Base-by-base conservation (phyloP, 2,888 invertebrate genomes). In the Dysmachus trigonus region DNA sequence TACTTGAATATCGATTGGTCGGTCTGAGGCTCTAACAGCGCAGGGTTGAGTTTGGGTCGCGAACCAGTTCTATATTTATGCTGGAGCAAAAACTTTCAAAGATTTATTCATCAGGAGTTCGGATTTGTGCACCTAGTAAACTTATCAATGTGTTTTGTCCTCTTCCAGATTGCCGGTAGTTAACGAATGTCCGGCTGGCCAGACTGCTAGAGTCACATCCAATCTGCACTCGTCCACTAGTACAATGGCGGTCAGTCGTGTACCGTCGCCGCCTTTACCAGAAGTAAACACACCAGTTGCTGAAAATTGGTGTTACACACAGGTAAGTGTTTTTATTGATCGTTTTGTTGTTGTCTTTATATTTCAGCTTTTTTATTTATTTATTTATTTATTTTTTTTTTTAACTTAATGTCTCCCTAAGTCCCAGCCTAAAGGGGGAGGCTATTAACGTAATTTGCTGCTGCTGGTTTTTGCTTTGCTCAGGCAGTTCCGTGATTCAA, bases 261-360 rank as follows among this genome's bases (percentile, higher is more conserved):
- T 98, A 93, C 98, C 98, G 92, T 98, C 98, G 94, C 98, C 98
- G 93, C 96, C 97, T 90, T 96, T 98, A 91, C 97, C 97, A 93
- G 97, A 97, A 95, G 97, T 96, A 92, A 97, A 97, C 93, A 97
- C 97, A 91, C 99, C 99, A 91, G 98, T 99, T 90, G 99, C 99
- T 88, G 99, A 99, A 93, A 99, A 99, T 94, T 99, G 99, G 99
- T 99, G 99, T 95, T 99, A 99, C 93, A 99, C 99, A 92, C 98
- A 99, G 97, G 98, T 98, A 94, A 92, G 91, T 90, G 86, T 22
- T 81, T 33, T 30, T 73, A 35, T 33, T 73, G 73, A 73, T 73
- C n/a, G 15, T 31, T 31, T 81, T 81, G 22, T 53, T 51, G 7
- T 76, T 38, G 15, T 27, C 77, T 8, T 77, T 41, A 15, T 10